Conservation (phyloP, 2,797 vertebrate genomes). For the Characodon lateralis region DNA sequence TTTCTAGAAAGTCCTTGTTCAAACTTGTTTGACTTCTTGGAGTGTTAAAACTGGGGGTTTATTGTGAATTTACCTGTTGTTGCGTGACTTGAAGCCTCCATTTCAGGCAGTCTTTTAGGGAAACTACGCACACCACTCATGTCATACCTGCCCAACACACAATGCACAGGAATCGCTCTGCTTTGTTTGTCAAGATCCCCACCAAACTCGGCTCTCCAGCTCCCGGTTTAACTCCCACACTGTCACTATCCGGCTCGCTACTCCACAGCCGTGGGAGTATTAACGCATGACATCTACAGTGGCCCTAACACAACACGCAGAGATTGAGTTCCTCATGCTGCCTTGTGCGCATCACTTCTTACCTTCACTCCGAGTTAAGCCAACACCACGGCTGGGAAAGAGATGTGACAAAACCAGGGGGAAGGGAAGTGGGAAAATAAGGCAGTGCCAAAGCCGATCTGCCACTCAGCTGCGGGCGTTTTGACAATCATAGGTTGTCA, state of each 20-base stretch:
- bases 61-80: conserved; percentile 31
- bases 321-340: conserved; percentile 80
- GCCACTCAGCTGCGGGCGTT: conserved; percentile 82
- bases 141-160: conserved; percentile 71
- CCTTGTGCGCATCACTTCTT: conserved; percentile 69
- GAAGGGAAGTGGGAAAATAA: conserved; percentile 71
- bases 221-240: conserved; percentile 73
- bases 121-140: conserved; percentile 55
- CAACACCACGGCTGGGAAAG: conserved; percentile 74
- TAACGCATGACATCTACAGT: conserved; percentile 73
- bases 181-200: conserved; percentile 76
- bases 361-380: conserved; percentile 81
- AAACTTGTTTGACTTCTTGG: neutral
- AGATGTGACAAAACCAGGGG: conserved; percentile 78
- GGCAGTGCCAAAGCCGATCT: conserved; percentile 77
- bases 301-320: conserved; percentile 68
- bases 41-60: conserved; percentile 20
- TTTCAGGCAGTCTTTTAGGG: conserved; percentile 40
- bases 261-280: conserved; percentile 64
- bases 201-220: conserved; percentile 66
- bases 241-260: conserved; percentile 69
- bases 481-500: conserved; percentile 87
- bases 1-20: neutral
- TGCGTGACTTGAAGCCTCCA: conserved; percentile 22
- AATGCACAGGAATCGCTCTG: conserved; percentile 50